These are phyloP conservation scores for Pelodytes ibericus DNA, from an alignment of 2,797 vertebrate genomes.

Conservation along the genomic window DNA sequence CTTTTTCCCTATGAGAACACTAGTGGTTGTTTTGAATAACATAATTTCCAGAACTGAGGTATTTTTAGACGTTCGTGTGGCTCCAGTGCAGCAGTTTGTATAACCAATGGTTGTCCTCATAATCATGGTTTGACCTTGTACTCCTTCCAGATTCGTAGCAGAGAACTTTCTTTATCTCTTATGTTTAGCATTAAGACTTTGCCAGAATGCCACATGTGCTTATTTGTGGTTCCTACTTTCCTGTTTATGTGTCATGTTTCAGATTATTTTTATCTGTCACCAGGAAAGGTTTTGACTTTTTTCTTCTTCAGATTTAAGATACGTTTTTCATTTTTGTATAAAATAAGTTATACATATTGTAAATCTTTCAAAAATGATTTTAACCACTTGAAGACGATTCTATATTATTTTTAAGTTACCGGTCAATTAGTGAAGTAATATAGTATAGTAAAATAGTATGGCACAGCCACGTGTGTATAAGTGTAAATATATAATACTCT, in stretches of 20 bases:
- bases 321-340: too few species aligned
- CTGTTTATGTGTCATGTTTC: constrained; percentile 6
- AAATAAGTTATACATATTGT: too few species aligned
- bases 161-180: neutral
- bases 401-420: too few species aligned
- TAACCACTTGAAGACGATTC: too few species aligned
- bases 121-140: constrained; percentile 9
- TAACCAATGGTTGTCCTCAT: neutral
- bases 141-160: neutral
- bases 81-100: constrained; percentile 18
- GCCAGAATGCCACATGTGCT: neutral
- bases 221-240: neutral
- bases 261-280: constrained; percentile 40
- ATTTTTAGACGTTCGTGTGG: constrained; percentile 47
- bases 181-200: neutral
- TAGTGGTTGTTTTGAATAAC: constrained; percentile 46
- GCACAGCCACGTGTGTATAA: too few species aligned
- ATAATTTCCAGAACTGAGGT: constrained; percentile 34
- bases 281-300: neutral
- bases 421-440: too few species aligned
- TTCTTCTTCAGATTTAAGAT: too few species aligned
- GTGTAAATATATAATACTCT: too few species aligned
- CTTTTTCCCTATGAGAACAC: constrained; percentile 16
- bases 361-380: too few species aligned
- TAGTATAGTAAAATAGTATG: too few species aligned